These are phyloP conservation scores for Pangasius macronema DNA, from an alignment of 2,797 vertebrate genomes.

Conservation along the genomic window DNA sequence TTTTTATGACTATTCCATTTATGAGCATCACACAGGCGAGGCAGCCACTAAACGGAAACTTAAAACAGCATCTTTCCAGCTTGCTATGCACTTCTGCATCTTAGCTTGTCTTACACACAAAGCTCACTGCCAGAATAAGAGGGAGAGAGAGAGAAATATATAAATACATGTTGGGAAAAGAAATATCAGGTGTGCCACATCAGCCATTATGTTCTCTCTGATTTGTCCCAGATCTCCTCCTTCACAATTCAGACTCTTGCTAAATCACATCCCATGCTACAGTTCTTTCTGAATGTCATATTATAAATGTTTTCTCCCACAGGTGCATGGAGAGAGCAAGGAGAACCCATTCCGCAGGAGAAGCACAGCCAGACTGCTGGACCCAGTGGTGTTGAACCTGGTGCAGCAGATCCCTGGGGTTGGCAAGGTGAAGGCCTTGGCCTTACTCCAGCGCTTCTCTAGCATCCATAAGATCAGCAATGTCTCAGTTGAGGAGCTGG, in stretches of 20 bases:
- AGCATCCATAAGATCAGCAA: constrained; percentile 82
- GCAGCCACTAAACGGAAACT: not conserved
- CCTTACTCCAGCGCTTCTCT: constrained; percentile 80
- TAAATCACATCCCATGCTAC: not conserved
- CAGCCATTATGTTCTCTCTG: not conserved
- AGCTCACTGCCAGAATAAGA: not conserved
- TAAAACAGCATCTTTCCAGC: not conserved
- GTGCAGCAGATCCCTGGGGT: constrained; percentile 86
- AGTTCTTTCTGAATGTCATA: not conserved
- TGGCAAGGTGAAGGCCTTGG: constrained; percentile 82
- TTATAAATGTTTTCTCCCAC: constrained; percentile 19
- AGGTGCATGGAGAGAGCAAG: constrained; percentile 81
- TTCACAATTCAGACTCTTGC: not conserved
- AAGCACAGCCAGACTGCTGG: constrained; percentile 63
- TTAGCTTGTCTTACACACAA: not conserved
- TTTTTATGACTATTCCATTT: not conserved
- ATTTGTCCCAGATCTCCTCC: not conserved
- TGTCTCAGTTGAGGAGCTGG: constrained; percentile 71
- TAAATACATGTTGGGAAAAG: not conserved
- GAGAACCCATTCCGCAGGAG: constrained; percentile 81
- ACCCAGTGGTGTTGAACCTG: constrained; percentile 70
- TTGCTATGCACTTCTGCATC: not conserved
- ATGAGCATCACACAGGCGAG: not conserved
- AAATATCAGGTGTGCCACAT: not conserved
- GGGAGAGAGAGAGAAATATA: not conserved